Evolutionary conservation across 2,888 invertebrate genomes (phyloP).

Genomic region (Rugalucina vietnamica): DNA sequence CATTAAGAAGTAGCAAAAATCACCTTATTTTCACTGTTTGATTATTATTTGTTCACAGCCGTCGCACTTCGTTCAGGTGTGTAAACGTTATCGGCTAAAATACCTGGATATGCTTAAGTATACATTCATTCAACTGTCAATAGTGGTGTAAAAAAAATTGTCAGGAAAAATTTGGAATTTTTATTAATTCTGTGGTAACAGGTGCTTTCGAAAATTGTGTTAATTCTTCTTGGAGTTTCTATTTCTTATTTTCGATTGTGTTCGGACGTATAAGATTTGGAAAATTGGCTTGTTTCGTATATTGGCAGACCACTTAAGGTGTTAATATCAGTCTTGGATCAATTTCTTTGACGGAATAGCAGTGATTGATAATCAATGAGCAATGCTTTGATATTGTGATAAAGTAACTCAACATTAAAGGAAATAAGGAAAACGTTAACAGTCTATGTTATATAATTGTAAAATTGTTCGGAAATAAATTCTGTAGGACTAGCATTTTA

Average conservation of each 20-base stretch:
- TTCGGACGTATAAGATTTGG: background rate
- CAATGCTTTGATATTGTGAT: background rate
- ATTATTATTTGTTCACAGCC: background rate
- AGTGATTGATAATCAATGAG: background rate
- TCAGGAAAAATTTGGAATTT: background rate
- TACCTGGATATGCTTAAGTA: background rate
- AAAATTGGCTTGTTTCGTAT: background rate
- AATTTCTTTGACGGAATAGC: background rate
- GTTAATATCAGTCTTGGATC: background rate
- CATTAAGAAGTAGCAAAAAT: background rate
- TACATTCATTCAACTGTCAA: constrained; percentile 2
- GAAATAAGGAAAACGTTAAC: background rate
- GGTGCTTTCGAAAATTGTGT: background rate
- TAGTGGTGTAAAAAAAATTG: background rate
- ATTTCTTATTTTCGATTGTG: background rate
- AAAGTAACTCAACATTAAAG: background rate
- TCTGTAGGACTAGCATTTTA: too few relatives aligned
- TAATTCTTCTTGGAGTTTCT: background rate
- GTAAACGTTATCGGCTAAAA: background rate
- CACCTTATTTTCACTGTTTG: background rate
- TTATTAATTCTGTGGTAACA: background rate
- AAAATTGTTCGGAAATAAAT: background rate
- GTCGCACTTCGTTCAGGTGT: constrained; percentile 2
- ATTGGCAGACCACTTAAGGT: background rate
- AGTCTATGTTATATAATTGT: background rate